Evolutionary conservation across 2,113 vertebrate species (phyloP).

Genomic region (Trematomus loennbergii): DNA sequence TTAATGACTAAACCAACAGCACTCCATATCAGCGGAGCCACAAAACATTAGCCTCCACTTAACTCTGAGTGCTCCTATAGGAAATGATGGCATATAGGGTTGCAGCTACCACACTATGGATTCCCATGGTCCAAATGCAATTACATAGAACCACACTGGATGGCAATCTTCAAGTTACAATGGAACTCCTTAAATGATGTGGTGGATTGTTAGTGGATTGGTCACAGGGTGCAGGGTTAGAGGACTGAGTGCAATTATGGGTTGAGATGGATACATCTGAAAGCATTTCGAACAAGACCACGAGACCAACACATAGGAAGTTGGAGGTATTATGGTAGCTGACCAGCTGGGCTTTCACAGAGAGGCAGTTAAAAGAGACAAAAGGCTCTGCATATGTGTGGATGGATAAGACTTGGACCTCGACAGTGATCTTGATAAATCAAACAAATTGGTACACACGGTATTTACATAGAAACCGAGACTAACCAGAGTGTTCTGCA

Average conservation of each 20-base stretch:
- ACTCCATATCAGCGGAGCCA: conserved; percentile 64
- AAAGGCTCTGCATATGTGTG: neutral
- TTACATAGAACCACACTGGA: conserved; percentile 72
- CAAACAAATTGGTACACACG: neutral
- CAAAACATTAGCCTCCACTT: conserved; percentile 79
- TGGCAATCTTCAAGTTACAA: conserved; percentile 66
- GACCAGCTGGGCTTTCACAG: conserved; percentile 25
- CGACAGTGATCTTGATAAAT: neutral
- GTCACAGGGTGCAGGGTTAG: conserved; percentile 26
- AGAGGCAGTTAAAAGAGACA: neutral
- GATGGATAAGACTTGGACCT: neutral
- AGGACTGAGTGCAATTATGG: conserved; percentile 72
- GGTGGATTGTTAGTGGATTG: conserved; percentile 56
- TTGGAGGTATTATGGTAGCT: conserved; percentile 21
- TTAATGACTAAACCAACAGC: conserved; percentile 70
- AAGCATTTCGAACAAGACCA: conserved; percentile 61
- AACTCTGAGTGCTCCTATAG: conserved; percentile 77
- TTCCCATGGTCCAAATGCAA: conserved; percentile 70
- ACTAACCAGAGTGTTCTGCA: neutral
- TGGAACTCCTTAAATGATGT: conserved; percentile 67
- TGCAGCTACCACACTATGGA: conserved; percentile 75
- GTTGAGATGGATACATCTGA: conserved; percentile 38
- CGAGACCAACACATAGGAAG: conserved; percentile 39
- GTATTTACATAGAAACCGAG: neutral
- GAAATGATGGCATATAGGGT: conserved; percentile 70